Evolutionary conservation across 1,140 invertebrate genomes (phyloP).

Genomic region (Copidosoma floridanum): DNA sequence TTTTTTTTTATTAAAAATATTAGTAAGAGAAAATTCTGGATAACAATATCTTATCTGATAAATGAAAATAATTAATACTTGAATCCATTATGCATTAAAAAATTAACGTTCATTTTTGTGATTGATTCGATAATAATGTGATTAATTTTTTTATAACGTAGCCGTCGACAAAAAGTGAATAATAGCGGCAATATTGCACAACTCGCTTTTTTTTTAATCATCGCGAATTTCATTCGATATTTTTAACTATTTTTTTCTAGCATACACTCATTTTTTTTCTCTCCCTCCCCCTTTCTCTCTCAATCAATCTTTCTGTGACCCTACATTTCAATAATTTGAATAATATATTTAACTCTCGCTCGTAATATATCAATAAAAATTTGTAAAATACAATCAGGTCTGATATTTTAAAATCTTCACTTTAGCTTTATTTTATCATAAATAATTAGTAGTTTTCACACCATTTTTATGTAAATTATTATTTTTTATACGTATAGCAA

Average conservation of each 20-base stretch:
- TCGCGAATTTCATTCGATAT: slow-evolving; percentile 21
- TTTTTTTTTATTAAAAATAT: too few species aligned
- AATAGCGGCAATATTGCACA: slow-evolving; percentile 27
- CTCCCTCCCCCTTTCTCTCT: background rate
- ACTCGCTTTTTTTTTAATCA: slow-evolving; percentile 29
- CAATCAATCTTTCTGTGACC: slow-evolving; percentile 12
- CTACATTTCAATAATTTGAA: slow-evolving; percentile 21
- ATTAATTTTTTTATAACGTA: background rate
- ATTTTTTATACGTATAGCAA: slow-evolving; percentile 44
- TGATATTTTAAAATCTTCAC: slow-evolving; percentile 49
- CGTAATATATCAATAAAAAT: slow-evolving; percentile 53
- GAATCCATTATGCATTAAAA: slow-evolving; percentile 1
- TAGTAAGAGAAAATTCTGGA: too few species aligned
- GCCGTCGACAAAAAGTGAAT: slow-evolving; percentile 7
- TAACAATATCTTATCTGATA: too few species aligned
- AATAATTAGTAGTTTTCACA: slow-evolving; percentile 55
- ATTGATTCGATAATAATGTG: too few species aligned
- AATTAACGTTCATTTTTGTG: slow-evolving; percentile 2
- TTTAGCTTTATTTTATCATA: slow-evolving; percentile 46
- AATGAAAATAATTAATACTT: background rate
- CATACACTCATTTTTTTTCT: background rate
- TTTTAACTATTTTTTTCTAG: slow-evolving; percentile 14
- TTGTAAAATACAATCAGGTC: slow-evolving; percentile 57
- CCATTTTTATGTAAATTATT: slow-evolving; percentile 51
- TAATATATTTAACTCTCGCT: slow-evolving; percentile 36